These are phyloP conservation scores for Ciconia nigra DNA, from an alignment of 2,797 vertebrate species.

Conservation along the genomic window DNA sequence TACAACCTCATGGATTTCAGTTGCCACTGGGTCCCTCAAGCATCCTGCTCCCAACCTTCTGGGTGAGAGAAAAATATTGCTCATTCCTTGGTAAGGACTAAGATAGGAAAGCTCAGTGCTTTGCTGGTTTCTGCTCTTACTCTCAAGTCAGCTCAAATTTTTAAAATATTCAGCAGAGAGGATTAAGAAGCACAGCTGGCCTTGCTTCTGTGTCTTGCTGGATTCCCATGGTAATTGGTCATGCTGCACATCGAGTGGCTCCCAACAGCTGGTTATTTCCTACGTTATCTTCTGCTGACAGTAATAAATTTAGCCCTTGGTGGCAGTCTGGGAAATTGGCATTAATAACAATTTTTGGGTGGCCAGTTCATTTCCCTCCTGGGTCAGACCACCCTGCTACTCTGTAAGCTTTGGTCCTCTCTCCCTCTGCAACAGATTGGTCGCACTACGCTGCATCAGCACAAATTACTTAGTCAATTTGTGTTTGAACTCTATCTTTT, in stretches of 20 bases:
- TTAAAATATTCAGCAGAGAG: background rate
- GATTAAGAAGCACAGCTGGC: slow-evolving; percentile 37
- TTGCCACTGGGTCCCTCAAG: background rate
- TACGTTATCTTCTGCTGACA: background rate
- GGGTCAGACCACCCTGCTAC: background rate
- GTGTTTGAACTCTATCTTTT: background rate
- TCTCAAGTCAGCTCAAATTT: slow-evolving; percentile 4
- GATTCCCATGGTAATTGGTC: slow-evolving; percentile 17
- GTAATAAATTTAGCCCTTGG: background rate
- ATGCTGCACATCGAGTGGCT: background rate
- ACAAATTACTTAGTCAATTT: background rate
- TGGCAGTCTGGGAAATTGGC: background rate
- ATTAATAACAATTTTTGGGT: slow-evolving; percentile 19
- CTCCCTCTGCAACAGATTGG: background rate
- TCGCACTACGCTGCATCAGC: background rate
- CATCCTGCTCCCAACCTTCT: background rate
- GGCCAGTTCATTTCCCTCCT: background rate
- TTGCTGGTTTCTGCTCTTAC: background rate
- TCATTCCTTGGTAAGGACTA: background rate
- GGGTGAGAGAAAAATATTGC: background rate
- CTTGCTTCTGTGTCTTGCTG: slow-evolving; percentile 21
- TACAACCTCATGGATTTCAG: background rate
- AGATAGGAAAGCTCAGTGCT: background rate
- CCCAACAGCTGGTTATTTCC: slow-evolving; percentile 37
- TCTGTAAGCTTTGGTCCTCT: background rate